Conservation (phyloP, 2,797 vertebrate genomes). For the Danio choprae region DNA sequence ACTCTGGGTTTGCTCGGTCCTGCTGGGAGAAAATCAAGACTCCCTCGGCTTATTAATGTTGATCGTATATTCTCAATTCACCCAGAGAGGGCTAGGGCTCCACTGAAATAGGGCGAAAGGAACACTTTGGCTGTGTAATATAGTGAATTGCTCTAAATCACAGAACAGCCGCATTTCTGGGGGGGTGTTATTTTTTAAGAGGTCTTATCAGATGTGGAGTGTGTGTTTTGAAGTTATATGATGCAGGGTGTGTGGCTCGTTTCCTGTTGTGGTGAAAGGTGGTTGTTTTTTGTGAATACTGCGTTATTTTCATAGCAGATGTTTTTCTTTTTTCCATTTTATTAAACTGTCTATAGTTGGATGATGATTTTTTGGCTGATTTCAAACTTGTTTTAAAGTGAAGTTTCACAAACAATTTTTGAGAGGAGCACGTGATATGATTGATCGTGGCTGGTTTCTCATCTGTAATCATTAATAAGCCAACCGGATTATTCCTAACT, state of each 20-base stretch:
- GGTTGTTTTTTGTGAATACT: neutral
- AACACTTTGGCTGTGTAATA: constrained; percentile 48
- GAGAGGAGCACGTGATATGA: too few relatives aligned
- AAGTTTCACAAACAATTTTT: too few relatives aligned
- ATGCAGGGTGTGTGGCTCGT: constrained; percentile 41
- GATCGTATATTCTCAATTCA: constrained; percentile 58
- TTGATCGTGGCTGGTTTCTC: too few relatives aligned
- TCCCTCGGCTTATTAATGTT: constrained; percentile 53
- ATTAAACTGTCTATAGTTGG: too few relatives aligned
- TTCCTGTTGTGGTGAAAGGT: constrained; percentile 21
- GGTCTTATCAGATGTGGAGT: constrained; percentile 39
- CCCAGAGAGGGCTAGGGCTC: constrained; percentile 36
- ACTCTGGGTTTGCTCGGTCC: constrained; percentile 60
- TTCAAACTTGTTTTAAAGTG: too few relatives aligned
- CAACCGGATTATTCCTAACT: too few relatives aligned
- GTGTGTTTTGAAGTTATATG: constrained; percentile 61
- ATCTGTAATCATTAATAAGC: too few relatives aligned
- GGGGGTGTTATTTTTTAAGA: constrained; percentile 55
- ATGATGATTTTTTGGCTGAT: too few relatives aligned
- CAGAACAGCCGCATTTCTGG: constrained; percentile 47
- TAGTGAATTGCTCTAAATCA: constrained; percentile 51
- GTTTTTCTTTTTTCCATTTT: neutral
- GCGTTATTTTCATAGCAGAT: neutral
- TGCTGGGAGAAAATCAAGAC: constrained; percentile 56
- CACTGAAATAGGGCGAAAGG: constrained; percentile 49